Percentiles rank a stretch among this genome's conserved stretches.
phyloP scores from a whole-genome alignment of 2,797 vertebrate species.

The Manis crassicaudata region DNA sequence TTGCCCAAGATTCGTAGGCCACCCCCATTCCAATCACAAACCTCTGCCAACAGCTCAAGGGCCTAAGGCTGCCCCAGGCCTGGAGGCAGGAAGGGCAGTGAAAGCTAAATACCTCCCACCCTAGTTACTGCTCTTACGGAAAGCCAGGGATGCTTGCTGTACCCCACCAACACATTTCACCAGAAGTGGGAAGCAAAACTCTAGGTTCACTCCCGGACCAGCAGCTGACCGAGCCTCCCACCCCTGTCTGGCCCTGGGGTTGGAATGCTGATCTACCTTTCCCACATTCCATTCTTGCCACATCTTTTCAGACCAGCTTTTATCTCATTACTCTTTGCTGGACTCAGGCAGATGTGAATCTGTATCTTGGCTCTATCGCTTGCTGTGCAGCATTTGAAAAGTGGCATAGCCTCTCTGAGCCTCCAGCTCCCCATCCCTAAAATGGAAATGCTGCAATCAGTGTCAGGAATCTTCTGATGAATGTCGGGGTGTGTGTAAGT shows the following conservation, averaged over 20 bases:
- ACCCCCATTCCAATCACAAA: background rate
- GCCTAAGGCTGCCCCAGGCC: background rate
- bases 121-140: background rate
- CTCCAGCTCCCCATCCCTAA: background rate
- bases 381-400: background rate
- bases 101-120: background rate
- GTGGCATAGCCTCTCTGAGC: background rate
- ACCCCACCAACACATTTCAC: too few species aligned
- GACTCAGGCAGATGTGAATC: background rate
- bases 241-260: background rate
- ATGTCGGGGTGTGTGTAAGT: background rate
- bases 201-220: background rate
- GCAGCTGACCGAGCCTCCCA: background rate
- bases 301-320: background rate
- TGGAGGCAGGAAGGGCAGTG: background rate
- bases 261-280: background rate
- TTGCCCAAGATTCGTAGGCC: background rate
- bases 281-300: background rate
- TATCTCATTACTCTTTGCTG: background rate
- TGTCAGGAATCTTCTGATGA: background rate
- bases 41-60: background rate
- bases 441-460: background rate
- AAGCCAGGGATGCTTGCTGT: background rate
- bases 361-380: background rate
- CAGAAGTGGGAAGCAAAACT: background rate